Evolutionary conservation across 1,140 invertebrate genomes (phyloP), one percentile per base, ranked within the genome.

Genomic region (Wasmannia auropunctata): DNA sequence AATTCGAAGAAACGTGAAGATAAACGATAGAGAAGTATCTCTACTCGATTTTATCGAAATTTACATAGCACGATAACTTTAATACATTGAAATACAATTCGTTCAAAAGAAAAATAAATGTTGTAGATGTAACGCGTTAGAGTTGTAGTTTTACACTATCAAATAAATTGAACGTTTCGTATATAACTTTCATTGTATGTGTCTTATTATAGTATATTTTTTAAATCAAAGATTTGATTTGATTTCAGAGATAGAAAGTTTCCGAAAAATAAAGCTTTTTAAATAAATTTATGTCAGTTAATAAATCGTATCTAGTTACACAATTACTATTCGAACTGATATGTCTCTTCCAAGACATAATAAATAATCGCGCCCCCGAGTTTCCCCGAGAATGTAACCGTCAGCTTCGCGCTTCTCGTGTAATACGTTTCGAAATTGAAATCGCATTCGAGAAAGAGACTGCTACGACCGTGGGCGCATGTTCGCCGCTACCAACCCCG

Each of bases 351-450:
- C 37, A 49, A 72, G 7, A 51, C 34, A 31, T 80, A 31, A 81
- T 56, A 81, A 56, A 72, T 72, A 80, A 69, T 56, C 67, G 2
- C 3, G 8, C 6, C 4, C 6, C 4, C 49, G 8, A 74, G 37
- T 70, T 56, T 56, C 8, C 49, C 56, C 6, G 19, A n/a, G n/a
- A 70, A 69, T 43, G 46, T 81, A 70, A 70, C 43, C n/a, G 31
- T 11, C 60, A 34, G 40, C 28, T 70, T 83, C 67, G 31, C 34
- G 5, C 76, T 54, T 28, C 25, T 49, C 60, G 22, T 80, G 28
- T 83, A 83, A 74, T 74, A 83, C 14, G 54, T 65, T 72, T 43
- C 54, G 69, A 83, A 74, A 83, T 83, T 83, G 67, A 83, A 83
- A 83, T 83, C n/a, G 67, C 79, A 74, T 72, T 83, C 67, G 54